These are phyloP conservation scores for Drosophila meridionalis DNA, from an alignment of 2,888 invertebrate genomes.

Conservation along the genomic window DNA sequence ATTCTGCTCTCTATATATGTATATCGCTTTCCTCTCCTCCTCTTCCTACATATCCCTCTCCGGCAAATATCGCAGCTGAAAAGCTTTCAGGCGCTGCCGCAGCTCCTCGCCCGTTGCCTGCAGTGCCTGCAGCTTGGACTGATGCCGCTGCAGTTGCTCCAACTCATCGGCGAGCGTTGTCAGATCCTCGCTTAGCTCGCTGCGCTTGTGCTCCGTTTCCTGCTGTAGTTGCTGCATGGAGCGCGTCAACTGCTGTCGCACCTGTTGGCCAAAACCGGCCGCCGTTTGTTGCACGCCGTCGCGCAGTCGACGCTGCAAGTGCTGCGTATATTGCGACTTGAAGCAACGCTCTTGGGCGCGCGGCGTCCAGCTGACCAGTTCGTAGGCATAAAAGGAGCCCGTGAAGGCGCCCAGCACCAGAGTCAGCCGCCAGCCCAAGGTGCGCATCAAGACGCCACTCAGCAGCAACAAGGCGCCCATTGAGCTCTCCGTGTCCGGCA, in stretches of 20 bases:
- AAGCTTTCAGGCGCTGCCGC: slow-evolving; percentile 31
- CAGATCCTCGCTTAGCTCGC: slow-evolving; percentile 21
- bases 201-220: slow-evolving; percentile 12
- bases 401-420: slow-evolving; percentile 92
- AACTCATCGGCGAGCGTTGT: slow-evolving; percentile 12
- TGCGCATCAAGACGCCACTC: slow-evolving; percentile 95
- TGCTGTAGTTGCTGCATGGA: slow-evolving; percentile 9
- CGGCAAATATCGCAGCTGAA: slow-evolving; percentile 48
- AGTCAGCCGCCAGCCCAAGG: slow-evolving; percentile 97
- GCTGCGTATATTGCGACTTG: slow-evolving; percentile 96
- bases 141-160: slow-evolving; percentile 18
- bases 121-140: slow-evolving; percentile 29
- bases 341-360: slow-evolving; percentile 97
- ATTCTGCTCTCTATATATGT: not conserved
- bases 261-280: slow-evolving; percentile 94
- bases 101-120: slow-evolving; percentile 19
- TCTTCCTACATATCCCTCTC: not conserved
- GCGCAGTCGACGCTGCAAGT: slow-evolving; percentile 95
- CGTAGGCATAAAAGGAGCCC: slow-evolving; percentile 96
- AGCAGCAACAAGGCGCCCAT: slow-evolving; percentile 93
- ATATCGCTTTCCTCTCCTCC: not conserved
- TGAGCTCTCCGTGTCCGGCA: slow-evolving; percentile 94
- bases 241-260: slow-evolving; percentile 51
- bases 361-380: slow-evolving; percentile 98
- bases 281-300: slow-evolving; percentile 97